Percentiles rank a stretch among this genome's conserved stretches.
Evolutionary conservation across 2,797 vertebrate species (phyloP).

Genomic region (Hapalemur alaotrensis): DNA sequence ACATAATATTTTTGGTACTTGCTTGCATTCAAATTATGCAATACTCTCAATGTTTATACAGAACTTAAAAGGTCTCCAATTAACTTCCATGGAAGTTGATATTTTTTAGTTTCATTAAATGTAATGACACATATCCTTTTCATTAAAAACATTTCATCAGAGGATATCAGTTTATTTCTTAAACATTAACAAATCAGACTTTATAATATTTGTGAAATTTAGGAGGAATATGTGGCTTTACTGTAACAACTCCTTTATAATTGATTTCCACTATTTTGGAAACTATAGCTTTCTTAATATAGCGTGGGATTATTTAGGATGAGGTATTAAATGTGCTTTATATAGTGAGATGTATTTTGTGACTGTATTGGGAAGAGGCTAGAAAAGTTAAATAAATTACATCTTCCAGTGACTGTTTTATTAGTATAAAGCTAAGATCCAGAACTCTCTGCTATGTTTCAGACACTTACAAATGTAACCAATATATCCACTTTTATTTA

Average conservation of each 20-base stretch:
- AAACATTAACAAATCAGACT: slow-evolving; percentile 9
- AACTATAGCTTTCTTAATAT: not conserved
- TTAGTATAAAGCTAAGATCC: not conserved
- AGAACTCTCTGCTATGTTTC: not conserved
- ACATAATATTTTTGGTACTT: not conserved
- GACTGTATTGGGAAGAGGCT: not conserved
- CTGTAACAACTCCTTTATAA: not conserved
- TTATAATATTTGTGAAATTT: slow-evolving; percentile 15
- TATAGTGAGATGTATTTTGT: not conserved
- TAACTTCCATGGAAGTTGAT: not conserved
- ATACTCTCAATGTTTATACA: not conserved
- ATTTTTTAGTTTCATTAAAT: not conserved
- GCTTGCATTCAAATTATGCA: slow-evolving; percentile 5
- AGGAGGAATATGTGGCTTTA: not conserved
- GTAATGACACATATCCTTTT: not conserved
- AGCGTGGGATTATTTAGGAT: not conserved
- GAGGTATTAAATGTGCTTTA: not conserved
- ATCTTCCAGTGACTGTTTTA: not conserved
- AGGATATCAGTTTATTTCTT: slow-evolving; percentile 34
- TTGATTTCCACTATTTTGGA: not conserved
- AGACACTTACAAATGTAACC: not conserved
- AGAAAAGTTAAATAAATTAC: not conserved
- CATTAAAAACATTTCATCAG: slow-evolving; percentile 19
- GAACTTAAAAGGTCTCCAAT: not conserved
- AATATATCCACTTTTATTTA: not conserved